Conservation (phyloP, 2,888 invertebrate species). For the Idaea straminata region DNA sequence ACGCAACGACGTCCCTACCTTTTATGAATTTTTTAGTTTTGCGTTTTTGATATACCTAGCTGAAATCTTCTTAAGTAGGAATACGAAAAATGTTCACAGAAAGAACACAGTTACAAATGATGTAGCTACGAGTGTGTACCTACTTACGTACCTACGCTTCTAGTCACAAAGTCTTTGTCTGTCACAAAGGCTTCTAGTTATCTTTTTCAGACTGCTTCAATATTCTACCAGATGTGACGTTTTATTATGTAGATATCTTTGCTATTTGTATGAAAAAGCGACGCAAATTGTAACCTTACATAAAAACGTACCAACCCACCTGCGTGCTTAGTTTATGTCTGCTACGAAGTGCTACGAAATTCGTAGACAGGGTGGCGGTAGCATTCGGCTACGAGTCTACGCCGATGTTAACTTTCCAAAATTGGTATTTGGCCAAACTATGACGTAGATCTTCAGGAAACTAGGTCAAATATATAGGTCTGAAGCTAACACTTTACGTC, state of each 20-base stretch:
- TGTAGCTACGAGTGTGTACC: background rate
- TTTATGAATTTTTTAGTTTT: too few relatives aligned
- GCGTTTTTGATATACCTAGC: too few relatives aligned
- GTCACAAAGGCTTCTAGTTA: background rate
- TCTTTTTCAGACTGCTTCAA: background rate
- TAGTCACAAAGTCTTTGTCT: background rate
- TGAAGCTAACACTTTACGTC: conserved; percentile 32
- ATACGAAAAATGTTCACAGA: too few relatives aligned
- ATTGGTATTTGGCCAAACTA: conserved; percentile 65
- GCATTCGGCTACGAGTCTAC: conserved; percentile 27
- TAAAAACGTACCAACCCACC: conserved; percentile 5
- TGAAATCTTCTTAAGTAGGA: too few relatives aligned
- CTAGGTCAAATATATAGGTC: conserved; percentile 65
- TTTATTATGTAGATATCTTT: background rate
- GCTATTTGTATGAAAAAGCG: conserved; percentile 2
- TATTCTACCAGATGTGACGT: background rate
- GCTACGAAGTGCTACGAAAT: conserved; percentile 26
- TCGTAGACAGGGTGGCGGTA: conserved; percentile 27
- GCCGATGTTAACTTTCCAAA: conserved; percentile 44
- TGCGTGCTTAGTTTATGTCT: conserved; percentile 1
- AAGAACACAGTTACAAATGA: background rate
- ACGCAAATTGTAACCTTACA: conserved; percentile 9
- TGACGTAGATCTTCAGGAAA: conserved; percentile 57
- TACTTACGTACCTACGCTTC: background rate
- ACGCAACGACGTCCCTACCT: background rate